A percentile compares a stretch with the other conserved stretches of the same genome.
These are phyloP conservation scores for Zoroaster sp. DNA, from an alignment of 53 echinoderm and acorn worm genomes.

Conservation along the genomic window DNA sequence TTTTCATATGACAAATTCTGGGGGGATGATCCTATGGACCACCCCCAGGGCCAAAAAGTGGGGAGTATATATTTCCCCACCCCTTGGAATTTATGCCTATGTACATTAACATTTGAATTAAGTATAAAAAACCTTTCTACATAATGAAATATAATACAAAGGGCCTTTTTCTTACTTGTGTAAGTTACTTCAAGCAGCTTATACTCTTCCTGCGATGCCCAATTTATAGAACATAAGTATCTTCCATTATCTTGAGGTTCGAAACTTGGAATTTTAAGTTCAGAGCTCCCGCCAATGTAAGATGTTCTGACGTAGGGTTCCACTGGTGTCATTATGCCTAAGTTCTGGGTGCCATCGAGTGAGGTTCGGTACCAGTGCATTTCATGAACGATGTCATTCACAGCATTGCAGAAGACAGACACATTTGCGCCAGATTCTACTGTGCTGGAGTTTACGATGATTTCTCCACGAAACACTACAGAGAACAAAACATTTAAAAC, in stretches of 20 bases:
- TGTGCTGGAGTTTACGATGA: neutral
- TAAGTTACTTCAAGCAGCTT: neutral
- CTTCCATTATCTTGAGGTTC: neutral
- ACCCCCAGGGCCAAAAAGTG: too few species aligned
- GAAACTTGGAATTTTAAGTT: neutral
- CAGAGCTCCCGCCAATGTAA: neutral
- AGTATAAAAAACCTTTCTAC: too few species aligned
- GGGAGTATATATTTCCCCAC: too few species aligned
- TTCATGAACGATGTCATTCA: neutral
- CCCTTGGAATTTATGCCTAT: too few species aligned
- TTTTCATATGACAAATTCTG: too few species aligned
- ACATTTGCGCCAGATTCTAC: neutral
- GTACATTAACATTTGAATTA: too few species aligned
- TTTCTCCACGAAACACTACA: too few species aligned
- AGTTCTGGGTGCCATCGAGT: neutral
- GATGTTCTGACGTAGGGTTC: neutral
- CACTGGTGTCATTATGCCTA: neutral
- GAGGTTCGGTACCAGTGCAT: neutral
- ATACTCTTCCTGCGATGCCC: too few species aligned
- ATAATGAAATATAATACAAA: too few species aligned
- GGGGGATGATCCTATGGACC: too few species aligned
- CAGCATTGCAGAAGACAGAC: neutral
- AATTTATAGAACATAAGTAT: slow-evolving; percentile 3
- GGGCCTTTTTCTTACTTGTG: neutral
- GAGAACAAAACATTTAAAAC: neutral